These are phyloP conservation scores for Bufo gargarizans DNA, from an alignment of 2,113 vertebrate species.

Conservation along the genomic window DNA sequence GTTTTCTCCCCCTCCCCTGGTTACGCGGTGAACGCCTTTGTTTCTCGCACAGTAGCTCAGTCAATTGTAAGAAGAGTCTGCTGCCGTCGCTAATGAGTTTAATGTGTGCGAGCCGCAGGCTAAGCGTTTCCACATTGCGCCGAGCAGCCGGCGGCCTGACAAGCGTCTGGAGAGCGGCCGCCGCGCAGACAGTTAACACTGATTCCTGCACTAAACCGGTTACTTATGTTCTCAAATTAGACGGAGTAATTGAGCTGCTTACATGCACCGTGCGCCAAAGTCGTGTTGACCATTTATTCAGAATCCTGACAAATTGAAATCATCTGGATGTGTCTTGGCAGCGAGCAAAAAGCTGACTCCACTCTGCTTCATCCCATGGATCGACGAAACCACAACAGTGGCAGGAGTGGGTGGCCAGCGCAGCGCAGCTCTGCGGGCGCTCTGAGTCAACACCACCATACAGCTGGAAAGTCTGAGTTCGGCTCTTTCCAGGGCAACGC, in stretches of 20 bases:
- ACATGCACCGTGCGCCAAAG: slow-evolving; percentile 64
- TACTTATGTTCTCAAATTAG: slow-evolving; percentile 57
- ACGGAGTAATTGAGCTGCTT: slow-evolving; percentile 61
- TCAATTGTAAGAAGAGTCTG: slow-evolving; percentile 34
- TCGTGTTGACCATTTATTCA: slow-evolving; percentile 69
- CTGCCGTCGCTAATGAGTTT: slow-evolving; percentile 32
- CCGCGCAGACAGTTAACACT: slow-evolving; percentile 58
- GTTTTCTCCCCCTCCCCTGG: slow-evolving; percentile 6
- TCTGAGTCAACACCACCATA: not conserved
- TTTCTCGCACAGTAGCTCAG: slow-evolving; percentile 49
- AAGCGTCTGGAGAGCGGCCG: slow-evolving; percentile 36
- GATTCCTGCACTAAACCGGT: slow-evolving; percentile 54
- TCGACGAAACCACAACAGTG: slow-evolving; percentile 70
- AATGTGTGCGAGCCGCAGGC: slow-evolving; percentile 32
- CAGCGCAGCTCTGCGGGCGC: slow-evolving; percentile 51
- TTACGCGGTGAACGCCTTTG: not conserved
- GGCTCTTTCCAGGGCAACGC: not conserved
- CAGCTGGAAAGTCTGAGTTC: slow-evolving; percentile 47
- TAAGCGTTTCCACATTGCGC: slow-evolving; percentile 49
- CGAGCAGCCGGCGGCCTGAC: slow-evolving; percentile 36
- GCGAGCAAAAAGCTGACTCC: slow-evolving; percentile 66
- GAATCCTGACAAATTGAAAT: slow-evolving; percentile 73
- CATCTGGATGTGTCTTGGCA: slow-evolving; percentile 67
- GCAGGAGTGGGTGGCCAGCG: slow-evolving; percentile 68
- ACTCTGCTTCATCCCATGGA: slow-evolving; percentile 67